Percentiles rank a stretch among this genome's conserved stretches.
These are phyloP conservation scores for Rhyacophila evoluta DNA, from an alignment of 2,888 invertebrate genomes.

Conservation along the genomic window DNA sequence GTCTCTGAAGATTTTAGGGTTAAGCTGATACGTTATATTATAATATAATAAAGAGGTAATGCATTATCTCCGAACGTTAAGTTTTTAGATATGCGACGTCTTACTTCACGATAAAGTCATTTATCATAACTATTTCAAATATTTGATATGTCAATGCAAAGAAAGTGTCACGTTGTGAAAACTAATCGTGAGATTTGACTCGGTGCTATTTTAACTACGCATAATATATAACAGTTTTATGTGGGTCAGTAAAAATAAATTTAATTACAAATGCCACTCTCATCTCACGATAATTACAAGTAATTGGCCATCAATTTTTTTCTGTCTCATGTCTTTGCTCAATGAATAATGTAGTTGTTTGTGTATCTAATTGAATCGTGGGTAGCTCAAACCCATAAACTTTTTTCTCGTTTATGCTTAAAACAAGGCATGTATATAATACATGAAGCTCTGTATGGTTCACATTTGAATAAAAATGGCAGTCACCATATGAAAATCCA, in stretches of 20 bases:
- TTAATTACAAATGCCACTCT: neutral
- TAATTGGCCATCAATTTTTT: too few relatives aligned
- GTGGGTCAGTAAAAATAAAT: too few relatives aligned
- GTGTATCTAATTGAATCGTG: too few relatives aligned
- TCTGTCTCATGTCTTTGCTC: too few relatives aligned
- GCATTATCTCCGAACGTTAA: neutral
- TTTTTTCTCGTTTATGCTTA: too few relatives aligned
- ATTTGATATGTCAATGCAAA: constrained; percentile 45
- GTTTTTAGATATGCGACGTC: constrained; percentile 15
- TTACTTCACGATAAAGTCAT: constrained; percentile 32
- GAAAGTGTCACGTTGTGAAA: constrained; percentile 33
- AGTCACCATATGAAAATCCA: too few relatives aligned
- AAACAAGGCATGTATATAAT: too few relatives aligned
- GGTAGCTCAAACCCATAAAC: too few relatives aligned
- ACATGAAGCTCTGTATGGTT: too few relatives aligned
- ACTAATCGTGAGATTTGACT: constrained; percentile 31
- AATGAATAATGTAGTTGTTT: too few relatives aligned
- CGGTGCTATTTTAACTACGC: neutral
- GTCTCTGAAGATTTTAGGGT: neutral
- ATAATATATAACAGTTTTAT: too few relatives aligned
- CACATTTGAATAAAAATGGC: too few relatives aligned
- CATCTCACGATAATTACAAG: neutral
- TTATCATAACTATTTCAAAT: constrained; percentile 41
- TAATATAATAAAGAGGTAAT: neutral
- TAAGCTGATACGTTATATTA: neutral